These are phyloP conservation scores for Marmota flaviventris DNA, from an alignment of 2,113 vertebrate genomes.

Conservation along the genomic window DNA sequence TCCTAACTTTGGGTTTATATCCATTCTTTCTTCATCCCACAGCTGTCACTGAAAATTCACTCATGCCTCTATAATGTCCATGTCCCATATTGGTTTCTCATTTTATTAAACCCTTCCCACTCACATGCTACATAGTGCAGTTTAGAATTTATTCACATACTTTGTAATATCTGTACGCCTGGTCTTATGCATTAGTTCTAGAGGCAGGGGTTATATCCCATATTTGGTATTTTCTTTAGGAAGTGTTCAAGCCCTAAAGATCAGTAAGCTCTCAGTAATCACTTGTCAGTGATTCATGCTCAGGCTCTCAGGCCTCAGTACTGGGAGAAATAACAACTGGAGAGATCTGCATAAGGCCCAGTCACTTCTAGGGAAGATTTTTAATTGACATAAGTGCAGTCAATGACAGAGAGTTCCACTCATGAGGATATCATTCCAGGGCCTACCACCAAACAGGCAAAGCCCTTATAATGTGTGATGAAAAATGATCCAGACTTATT, in stretches of 20 bases:
- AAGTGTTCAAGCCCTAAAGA: background rate
- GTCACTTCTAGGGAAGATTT: background rate
- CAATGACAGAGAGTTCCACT: background rate
- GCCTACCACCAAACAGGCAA: background rate
- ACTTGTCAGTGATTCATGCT: background rate
- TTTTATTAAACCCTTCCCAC: background rate
- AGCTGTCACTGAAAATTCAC: background rate
- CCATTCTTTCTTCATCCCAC: background rate
- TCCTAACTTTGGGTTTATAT: background rate
- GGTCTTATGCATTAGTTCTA: background rate
- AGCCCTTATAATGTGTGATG: background rate
- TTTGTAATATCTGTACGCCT: background rate
- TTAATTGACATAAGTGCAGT: background rate
- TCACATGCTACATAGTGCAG: background rate
- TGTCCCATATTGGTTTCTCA: background rate
- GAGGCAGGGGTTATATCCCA: background rate
- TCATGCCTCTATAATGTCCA: background rate
- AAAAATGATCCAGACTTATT: background rate
- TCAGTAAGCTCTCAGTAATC: background rate
- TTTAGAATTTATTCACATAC: background rate
- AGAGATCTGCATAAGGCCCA: constrained; percentile 17
- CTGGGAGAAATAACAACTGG: background rate
- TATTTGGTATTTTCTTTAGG: background rate
- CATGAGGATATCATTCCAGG: background rate
- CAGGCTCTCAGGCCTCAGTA: background rate